phyloP scores from a whole-genome alignment of 1,140 invertebrate genomes.

The Drosophila biarmipes region DNA sequence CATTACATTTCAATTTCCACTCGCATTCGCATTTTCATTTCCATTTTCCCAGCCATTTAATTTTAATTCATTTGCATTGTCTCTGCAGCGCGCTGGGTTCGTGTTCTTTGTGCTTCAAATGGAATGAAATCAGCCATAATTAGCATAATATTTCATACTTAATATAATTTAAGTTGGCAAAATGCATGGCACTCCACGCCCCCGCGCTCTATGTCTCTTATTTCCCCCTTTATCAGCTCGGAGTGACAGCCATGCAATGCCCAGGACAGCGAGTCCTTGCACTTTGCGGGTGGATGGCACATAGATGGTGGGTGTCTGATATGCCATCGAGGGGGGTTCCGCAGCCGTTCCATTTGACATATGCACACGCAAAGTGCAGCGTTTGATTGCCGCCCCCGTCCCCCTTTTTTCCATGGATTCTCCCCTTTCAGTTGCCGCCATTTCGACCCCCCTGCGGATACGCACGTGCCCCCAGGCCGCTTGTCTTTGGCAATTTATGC shows the following conservation, averaged over 20 bases:
- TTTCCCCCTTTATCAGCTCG: conserved; percentile 2
- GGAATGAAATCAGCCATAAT: conserved; percentile 82
- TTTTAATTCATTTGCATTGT: conserved; percentile 82
- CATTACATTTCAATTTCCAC: conserved; percentile 78
- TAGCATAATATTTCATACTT: conserved; percentile 84
- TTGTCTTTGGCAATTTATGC: conserved; percentile 82
- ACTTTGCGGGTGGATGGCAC: background rate
- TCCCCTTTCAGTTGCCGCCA: conserved; percentile 7
- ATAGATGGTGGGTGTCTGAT: no score
- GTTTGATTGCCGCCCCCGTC: conserved; percentile 58
- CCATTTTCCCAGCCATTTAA: conserved; percentile 72
- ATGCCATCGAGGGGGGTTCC: no score
- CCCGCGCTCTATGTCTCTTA: conserved; percentile 6
- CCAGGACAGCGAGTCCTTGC: conserved; percentile 38
- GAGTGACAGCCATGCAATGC: conserved; percentile 74
- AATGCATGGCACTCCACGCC: conserved; percentile 26
- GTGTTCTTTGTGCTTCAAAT: conserved; percentile 57
- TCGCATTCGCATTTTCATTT: conserved; percentile 28
- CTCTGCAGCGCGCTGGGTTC: conserved; percentile 38
- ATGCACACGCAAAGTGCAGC: conserved; percentile 71
- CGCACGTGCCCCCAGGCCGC: conserved; percentile 51
- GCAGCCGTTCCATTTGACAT: conserved; percentile 57
- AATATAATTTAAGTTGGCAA: conserved; percentile 82
- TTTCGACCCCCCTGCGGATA: conserved; percentile 10
- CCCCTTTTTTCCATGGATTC: conserved; percentile 35